A percentile compares a stretch with the other conserved stretches of the same genome.
Conservation (phyloP, 2,888 invertebrate species). For the Amblyjoppa fuscipennis region DNA sequence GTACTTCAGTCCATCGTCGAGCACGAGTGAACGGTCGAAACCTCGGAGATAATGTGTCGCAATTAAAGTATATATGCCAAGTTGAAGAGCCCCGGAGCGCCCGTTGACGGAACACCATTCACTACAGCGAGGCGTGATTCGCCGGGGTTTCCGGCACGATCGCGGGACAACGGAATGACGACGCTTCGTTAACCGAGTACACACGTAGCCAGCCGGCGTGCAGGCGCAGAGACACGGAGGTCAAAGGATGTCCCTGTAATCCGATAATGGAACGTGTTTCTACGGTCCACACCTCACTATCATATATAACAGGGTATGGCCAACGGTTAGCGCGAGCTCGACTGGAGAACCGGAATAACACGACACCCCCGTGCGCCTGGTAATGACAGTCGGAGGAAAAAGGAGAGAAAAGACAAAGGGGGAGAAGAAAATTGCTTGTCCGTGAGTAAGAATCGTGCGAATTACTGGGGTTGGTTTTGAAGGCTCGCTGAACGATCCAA, state of each 20-base stretch:
- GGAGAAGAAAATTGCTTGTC: neutral
- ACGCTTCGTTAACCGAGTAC: slow-evolving; percentile 62
- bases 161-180: slow-evolving; percentile 47
- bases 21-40: neutral
- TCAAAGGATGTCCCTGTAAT: slow-evolving; percentile 57
- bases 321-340: neutral
- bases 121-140: slow-evolving; percentile 24
- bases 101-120: neutral
- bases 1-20: too few relatives aligned
- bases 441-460: neutral
- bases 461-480: neutral
- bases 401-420: neutral
- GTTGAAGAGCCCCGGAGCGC: neutral
- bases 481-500: too few relatives aligned
- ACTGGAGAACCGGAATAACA: neutral
- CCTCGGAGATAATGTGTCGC: neutral
- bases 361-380: neutral
- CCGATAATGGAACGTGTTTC: slow-evolving; percentile 59
- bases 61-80: neutral
- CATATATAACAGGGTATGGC: neutral
- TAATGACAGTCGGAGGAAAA: neutral
- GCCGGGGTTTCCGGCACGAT: slow-evolving; percentile 16
- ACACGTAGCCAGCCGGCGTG: slow-evolving; percentile 17
- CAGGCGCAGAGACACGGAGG: slow-evolving; percentile 37
- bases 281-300: slow-evolving; percentile 2